These are phyloP conservation scores for Karalla daura DNA, from an alignment of 2,797 vertebrate genomes.

Conservation along the genomic window DNA sequence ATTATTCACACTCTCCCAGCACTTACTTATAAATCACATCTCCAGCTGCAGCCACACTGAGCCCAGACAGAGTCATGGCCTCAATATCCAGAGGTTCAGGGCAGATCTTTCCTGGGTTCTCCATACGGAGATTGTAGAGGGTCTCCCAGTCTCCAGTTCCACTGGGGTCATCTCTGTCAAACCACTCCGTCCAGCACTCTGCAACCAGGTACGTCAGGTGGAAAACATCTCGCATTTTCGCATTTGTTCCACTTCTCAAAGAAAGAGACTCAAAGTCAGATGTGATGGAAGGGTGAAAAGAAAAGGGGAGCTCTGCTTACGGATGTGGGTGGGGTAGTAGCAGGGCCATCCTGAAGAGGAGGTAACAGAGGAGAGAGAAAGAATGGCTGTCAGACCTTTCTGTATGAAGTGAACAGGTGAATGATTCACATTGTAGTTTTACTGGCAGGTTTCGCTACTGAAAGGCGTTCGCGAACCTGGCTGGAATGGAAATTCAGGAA, in stretches of 20 bases:
- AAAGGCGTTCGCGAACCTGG: constrained; percentile 5
- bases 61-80: constrained; percentile 38
- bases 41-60: constrained; percentile 18
- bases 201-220: not conserved
- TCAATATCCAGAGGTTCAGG: constrained; percentile 27
- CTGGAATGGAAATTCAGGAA: fast-evolving
- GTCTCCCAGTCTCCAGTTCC: constrained; percentile 58
- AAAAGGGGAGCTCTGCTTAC: constrained; percentile 14
- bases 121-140: not conserved
- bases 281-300: not conserved
- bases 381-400: not conserved
- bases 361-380: not conserved
- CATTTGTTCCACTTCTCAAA: not conserved
- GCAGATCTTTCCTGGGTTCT: constrained; percentile 59
- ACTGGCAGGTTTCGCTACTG: not conserved
- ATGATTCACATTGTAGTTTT: constrained; percentile 2
- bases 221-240: not conserved
- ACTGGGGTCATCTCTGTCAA: constrained; percentile 57
- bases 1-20: constrained; percentile 25
- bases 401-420: not conserved
- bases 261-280: not conserved
- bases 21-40: constrained; percentile 49
- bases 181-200: constrained; percentile 70
- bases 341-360: not conserved
- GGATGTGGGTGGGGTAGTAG: constrained; percentile 1